phyloP scores from a whole-genome alignment of 2,113 vertebrate species.

The Ochotona princeps region DNA sequence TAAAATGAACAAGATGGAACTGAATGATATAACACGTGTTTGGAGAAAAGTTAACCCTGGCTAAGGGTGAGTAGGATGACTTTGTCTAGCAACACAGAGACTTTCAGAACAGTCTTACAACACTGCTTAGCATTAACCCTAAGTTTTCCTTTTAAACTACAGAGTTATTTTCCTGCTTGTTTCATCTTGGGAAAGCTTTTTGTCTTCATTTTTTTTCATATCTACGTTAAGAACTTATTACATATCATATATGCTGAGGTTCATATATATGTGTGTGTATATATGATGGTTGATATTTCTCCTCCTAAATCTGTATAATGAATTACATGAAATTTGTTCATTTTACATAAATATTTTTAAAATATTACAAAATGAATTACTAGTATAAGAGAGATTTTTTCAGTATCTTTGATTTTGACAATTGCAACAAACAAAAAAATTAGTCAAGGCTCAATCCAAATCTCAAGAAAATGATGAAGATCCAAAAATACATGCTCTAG shows the following conservation, averaged over 20 bases:
- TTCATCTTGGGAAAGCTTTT: not conserved
- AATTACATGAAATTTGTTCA: too few species aligned
- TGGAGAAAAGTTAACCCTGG: not conserved
- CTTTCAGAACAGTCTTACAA: not conserved
- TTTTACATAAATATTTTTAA: not conserved
- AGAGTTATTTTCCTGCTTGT: not conserved
- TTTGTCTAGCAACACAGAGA: not conserved
- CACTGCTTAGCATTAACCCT: not conserved
- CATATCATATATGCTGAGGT: not conserved
- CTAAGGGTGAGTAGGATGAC: not conserved
- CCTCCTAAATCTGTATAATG: too few species aligned
- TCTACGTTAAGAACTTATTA: not conserved
- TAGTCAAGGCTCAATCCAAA: constrained; percentile 38
- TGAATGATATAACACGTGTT: not conserved
- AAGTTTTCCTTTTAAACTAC: not conserved
- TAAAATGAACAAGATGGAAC: not conserved
- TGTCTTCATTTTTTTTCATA: not conserved
- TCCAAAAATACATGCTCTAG: constrained; percentile 59
- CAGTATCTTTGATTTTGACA: constrained; percentile 58
- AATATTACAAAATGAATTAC: constrained; percentile 1
- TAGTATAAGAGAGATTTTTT: constrained; percentile 56
- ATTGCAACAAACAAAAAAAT: constrained; percentile 48
- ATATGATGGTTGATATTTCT: not conserved
- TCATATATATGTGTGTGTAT: not conserved
- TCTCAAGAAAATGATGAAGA: constrained; percentile 39